Conservation (phyloP, 2,113 vertebrate genomes). For the Okapia johnstoni region DNA sequence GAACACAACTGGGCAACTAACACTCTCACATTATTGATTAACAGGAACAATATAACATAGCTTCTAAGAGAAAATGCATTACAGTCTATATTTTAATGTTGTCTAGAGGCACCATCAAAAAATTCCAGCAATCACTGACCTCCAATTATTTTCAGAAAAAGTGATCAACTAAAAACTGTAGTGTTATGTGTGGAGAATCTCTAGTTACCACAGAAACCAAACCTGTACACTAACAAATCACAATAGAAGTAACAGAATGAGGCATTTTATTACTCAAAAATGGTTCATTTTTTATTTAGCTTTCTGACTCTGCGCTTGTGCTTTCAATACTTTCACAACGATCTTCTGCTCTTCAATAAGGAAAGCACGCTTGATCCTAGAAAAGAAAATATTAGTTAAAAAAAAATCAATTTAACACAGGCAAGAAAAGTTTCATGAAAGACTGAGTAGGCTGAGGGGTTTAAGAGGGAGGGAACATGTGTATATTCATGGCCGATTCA, state of each 20-base stretch:
- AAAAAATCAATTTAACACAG: not conserved
- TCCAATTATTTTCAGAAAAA: not conserved
- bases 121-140: not conserved
- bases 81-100: not conserved
- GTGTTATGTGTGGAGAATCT: not conserved
- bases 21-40: not conserved
- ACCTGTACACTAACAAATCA: not conserved
- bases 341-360: slow-evolving; percentile 99
- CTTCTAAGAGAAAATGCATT: not conserved
- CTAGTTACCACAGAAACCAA: not conserved
- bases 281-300: slow-evolving; percentile 88
- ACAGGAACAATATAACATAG: not conserved
- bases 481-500: not conserved
- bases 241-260: not conserved
- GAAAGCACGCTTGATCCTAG: slow-evolving; percentile 98
- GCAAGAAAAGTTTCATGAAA: not conserved
- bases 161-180: not conserved
- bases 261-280: slow-evolving; percentile 83
- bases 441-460: not conserved
- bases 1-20: not conserved
- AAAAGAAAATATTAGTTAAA: not conserved
- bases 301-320: slow-evolving; percentile 99
- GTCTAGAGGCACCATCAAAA: not conserved
- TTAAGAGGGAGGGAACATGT: not conserved
- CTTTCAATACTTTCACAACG: slow-evolving; percentile 98